Evolutionary conservation across 2,113 vertebrate genomes (phyloP).

Genomic region (Antechinus stuartii): DNA sequence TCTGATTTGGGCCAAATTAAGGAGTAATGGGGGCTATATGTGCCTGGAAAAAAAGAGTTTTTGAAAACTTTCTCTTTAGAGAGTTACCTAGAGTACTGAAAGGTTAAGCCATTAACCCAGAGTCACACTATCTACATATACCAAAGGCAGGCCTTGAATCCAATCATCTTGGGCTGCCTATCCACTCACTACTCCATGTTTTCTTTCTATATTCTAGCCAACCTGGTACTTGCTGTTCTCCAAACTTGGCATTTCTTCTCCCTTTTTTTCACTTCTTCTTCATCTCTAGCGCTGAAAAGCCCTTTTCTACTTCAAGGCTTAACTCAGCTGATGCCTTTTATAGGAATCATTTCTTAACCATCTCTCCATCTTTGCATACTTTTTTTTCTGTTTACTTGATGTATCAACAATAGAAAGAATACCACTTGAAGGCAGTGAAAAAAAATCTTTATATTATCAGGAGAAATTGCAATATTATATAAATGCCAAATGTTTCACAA

Average conservation of each 20-base stretch:
- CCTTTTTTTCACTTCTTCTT: background rate
- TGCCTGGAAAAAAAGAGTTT: background rate
- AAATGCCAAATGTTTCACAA: too few species aligned
- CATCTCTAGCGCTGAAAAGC: background rate
- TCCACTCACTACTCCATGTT: background rate
- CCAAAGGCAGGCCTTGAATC: background rate
- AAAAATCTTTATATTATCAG: too few species aligned
- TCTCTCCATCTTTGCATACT: background rate
- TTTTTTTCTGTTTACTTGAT: too few species aligned
- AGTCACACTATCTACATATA: background rate
- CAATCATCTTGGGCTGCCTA: background rate
- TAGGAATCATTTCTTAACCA: background rate
- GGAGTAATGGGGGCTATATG: background rate
- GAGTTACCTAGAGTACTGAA: background rate
- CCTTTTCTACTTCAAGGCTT: background rate
- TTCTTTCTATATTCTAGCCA: background rate
- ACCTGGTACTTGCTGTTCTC: background rate
- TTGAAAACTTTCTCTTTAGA: background rate
- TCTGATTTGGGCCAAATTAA: background rate
- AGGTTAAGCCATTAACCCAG: background rate
- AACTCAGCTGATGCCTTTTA: background rate
- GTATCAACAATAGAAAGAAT: too few species aligned
- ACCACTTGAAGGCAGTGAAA: too few species aligned
- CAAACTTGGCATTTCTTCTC: background rate
- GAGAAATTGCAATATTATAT: too few species aligned